These are phyloP conservation scores for Bacillus rossius DNA, from an alignment of 1,140 invertebrate genomes.

Conservation along the genomic window DNA sequence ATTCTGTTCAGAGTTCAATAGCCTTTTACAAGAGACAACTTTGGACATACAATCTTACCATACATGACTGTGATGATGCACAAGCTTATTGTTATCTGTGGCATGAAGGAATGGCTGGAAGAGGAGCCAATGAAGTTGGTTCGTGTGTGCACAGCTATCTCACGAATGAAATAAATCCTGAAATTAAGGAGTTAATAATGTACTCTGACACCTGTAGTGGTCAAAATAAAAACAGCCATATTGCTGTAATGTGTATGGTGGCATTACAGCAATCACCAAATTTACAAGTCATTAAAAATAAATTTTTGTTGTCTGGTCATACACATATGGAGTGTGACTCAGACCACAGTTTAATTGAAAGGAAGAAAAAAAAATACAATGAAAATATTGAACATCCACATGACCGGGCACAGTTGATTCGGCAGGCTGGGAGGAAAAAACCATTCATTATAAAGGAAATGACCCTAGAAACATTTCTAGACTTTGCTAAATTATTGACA, in stretches of 20 bases:
- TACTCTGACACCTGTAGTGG: constrained; percentile 19
- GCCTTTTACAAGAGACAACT: constrained; percentile 21
- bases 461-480: no score
- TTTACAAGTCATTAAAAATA: constrained; percentile 4
- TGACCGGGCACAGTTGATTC: no score
- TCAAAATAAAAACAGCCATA: constrained; percentile 16
- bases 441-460: no score
- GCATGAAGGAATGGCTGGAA: constrained; percentile 15
- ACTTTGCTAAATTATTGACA: no score
- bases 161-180: background rate
- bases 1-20: constrained; percentile 2
- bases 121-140: constrained; percentile 15
- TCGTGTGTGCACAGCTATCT: constrained; percentile 13
- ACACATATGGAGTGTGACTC: constrained; percentile 9
- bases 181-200: constrained; percentile 6
- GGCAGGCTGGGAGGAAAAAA: no score
- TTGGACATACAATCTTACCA: constrained; percentile 18
- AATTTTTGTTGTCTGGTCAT: constrained; percentile 5
- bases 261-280: background rate
- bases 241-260: constrained; percentile 3
- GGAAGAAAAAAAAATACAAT: background rate
- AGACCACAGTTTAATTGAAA: constrained; percentile 3
- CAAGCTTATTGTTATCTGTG: constrained; percentile 16
- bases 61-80: constrained; percentile 14
- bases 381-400: no score